Percentiles rank a stretch among this genome's conserved stretches.
These are phyloP conservation scores for Varanus salvator DNA, from an alignment of 2,113 vertebrate genomes.

Conservation along the genomic window DNA sequence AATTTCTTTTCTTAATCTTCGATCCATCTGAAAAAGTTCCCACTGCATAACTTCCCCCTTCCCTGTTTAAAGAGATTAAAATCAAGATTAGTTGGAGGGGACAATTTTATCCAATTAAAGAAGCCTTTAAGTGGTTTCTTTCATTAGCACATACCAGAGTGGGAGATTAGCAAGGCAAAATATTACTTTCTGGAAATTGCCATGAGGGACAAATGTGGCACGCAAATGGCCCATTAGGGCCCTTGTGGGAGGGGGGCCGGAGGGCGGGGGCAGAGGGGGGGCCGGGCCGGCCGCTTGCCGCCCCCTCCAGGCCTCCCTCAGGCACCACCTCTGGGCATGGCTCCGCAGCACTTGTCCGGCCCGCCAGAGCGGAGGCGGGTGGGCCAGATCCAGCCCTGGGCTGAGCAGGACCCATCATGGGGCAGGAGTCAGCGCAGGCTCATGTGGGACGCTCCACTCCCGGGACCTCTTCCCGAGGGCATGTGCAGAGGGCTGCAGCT, in stretches of 20 bases:
- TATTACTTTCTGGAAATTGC: fast-evolving
- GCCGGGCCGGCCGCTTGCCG: too few relatives aligned
- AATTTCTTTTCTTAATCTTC: neutral
- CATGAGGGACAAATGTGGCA: neutral
- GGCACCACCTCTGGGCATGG: neutral
- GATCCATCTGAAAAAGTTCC: conserved; percentile 33
- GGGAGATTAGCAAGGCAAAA: neutral
- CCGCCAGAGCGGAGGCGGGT: too few relatives aligned
- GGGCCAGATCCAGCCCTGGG: too few relatives aligned
- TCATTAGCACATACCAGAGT: neutral
- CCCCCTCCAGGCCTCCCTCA: too few relatives aligned
- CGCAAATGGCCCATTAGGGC: neutral
- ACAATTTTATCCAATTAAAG: conserved; percentile 42
- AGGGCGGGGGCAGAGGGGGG: too few relatives aligned
- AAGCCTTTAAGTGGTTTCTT: neutral
- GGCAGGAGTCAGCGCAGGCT: neutral
- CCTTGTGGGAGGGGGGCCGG: neutral
- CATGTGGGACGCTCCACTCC: neutral
- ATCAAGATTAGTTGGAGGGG: conserved; percentile 40
- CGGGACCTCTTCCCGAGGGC: neutral
- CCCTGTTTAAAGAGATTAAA: conserved; percentile 39
- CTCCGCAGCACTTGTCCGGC: neutral
- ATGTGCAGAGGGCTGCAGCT: neutral
- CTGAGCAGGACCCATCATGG: neutral
- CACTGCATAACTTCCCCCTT: neutral